These are phyloP conservation scores for Capitulum mitella DNA, from an alignment of 2,888 invertebrate species.

Conservation along the genomic window DNA sequence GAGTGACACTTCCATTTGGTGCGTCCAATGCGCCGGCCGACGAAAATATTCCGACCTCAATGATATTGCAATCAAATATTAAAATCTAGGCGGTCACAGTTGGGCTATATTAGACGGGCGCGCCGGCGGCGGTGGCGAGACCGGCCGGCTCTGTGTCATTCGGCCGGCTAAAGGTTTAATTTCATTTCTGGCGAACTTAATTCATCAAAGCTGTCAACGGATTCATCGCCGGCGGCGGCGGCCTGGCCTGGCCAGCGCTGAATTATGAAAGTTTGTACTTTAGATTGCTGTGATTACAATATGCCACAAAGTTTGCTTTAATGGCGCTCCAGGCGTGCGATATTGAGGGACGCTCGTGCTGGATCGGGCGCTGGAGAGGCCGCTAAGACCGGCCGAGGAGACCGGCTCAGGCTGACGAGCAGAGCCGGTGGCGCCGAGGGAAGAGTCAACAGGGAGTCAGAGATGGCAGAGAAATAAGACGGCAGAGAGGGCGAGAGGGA, in stretches of 20 bases:
- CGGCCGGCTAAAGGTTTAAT: neutral
- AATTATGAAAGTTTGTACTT: slow-evolving; percentile 24
- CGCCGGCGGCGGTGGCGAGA: neutral
- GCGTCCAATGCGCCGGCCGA: neutral
- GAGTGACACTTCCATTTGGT: slow-evolving; percentile 23
- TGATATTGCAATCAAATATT: slow-evolving; percentile 15
- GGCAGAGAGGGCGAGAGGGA: too few relatives aligned
- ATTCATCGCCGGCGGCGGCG: neutral
- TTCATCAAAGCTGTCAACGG: slow-evolving; percentile 19
- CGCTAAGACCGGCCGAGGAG: neutral
- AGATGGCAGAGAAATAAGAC: too few relatives aligned
- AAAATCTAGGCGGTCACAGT: slow-evolving; percentile 16
- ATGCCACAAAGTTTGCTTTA: slow-evolving; percentile 24
- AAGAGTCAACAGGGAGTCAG: neutral
- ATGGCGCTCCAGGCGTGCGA: neutral
- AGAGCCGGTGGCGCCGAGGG: neutral
- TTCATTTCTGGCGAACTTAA: slow-evolving; percentile 23
- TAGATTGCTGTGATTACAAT: slow-evolving; percentile 24
- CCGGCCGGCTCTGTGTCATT: neutral
- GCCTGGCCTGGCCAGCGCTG: neutral
- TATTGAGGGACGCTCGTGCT: neutral
- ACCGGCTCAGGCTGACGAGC: neutral
- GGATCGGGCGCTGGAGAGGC: too few relatives aligned
- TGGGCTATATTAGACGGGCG: slow-evolving; percentile 4
- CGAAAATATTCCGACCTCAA: slow-evolving; percentile 15